Evolutionary conservation across 2,888 invertebrate genomes (phyloP).

Genomic region (Malthinus flaveolus): DNA sequence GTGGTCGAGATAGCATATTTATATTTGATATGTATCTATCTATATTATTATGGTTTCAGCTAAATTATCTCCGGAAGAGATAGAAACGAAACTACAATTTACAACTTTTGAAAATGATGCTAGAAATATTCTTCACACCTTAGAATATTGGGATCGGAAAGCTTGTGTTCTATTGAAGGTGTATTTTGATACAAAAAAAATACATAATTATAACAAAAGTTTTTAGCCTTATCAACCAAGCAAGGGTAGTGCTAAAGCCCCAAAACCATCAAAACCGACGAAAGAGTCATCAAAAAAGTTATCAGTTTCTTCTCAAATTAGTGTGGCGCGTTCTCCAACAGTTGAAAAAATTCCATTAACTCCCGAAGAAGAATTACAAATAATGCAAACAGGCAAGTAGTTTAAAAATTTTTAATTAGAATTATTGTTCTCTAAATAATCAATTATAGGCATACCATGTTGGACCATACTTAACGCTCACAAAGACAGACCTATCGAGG

Average conservation of each 20-base stretch:
- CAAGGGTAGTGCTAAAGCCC: not conserved
- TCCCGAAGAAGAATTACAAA: not conserved
- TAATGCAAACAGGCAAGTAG: not conserved
- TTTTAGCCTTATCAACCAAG: not conserved
- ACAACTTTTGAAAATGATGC: constrained; percentile 36
- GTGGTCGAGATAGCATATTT: too few relatives aligned
- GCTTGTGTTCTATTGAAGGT: constrained; percentile 12
- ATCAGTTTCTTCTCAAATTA: not conserved
- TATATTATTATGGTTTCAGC: too few relatives aligned
- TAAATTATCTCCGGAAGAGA: not conserved
- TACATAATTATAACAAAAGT: too few relatives aligned
- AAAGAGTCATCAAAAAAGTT: not conserved
- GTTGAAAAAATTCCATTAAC: not conserved
- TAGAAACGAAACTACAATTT: constrained; percentile 32
- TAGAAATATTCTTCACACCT: constrained; percentile 36
- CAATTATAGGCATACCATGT: constrained; percentile 30
- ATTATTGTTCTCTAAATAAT: not conserved
- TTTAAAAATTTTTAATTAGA: not conserved
- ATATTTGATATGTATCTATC: too few relatives aligned
- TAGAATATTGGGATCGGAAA: constrained; percentile 45
- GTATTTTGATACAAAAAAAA: not conserved
- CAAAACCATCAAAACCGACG: not conserved
- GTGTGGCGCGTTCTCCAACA: not conserved
- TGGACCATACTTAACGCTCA: constrained; percentile 31
- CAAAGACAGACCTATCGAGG: constrained; percentile 15